Evolutionary conservation across 2,113 vertebrate genomes (phyloP).

Genomic region (Salvator merianae): DNA sequence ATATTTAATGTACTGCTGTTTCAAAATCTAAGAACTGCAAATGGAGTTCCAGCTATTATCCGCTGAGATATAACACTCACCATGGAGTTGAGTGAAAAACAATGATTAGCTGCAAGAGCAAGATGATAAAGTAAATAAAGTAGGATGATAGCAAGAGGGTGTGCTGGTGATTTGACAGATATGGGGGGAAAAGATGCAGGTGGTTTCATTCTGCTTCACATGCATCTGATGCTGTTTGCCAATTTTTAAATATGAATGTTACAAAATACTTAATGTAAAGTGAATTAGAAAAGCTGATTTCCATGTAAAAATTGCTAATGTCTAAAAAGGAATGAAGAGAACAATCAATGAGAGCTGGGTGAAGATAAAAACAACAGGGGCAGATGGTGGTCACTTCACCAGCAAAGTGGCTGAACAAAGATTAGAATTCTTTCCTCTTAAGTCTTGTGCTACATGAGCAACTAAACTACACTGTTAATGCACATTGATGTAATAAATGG

Average conservation of each 20-base stretch:
- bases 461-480: not conserved
- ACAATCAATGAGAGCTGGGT: not conserved
- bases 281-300: conserved; percentile 3
- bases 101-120: not conserved
- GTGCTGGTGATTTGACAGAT: not conserved
- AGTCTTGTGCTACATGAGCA: no score
- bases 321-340: not conserved
- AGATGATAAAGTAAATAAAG: not conserved
- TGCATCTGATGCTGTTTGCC: not conserved
- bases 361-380: not conserved
- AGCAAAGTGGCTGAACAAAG: not conserved
- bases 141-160: not conserved
- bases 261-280: not conserved
- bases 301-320: not conserved
- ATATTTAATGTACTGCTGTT: conserved; percentile 19
- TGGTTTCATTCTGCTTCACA: not conserved
- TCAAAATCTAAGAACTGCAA: conserved; percentile 24
- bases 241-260: not conserved
- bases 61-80: not conserved
- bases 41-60: conserved; percentile 57
- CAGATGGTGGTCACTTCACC: not conserved
- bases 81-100: conserved; percentile 21
- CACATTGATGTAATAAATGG: not conserved
- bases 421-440: not conserved
- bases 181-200: not conserved